Base-by-base conservation (phyloP, 2,888 invertebrate species). In the Axea sp. region DNA sequence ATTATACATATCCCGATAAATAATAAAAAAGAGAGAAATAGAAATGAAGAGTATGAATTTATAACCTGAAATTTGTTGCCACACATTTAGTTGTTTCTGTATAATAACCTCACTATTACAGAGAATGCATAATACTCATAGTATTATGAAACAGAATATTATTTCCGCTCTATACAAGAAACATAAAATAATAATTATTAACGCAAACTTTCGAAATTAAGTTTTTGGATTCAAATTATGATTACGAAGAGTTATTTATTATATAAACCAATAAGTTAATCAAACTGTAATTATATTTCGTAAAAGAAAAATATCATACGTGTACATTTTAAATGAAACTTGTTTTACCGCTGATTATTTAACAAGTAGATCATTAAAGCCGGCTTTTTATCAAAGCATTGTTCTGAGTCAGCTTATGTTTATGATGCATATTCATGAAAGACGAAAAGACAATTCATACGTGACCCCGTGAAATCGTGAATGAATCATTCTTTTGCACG, bases 111-210 rank as follows among this genome's bases (percentile, higher is more conserved):
- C 47, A 45, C 47, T 68, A 57, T 75, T 77, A 73, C 31, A 60
- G 60, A 60, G 24, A 45, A 69, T n/a, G n/a, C n/a, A n/a, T n/a
- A n/a, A n/a, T n/a, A n/a, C 49, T 43, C 45, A 51, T 37, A 60
- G 35, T 45, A 62, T 65, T 65, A 73, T 51, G 75, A 75, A 76
- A 75, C 72, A 62, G 72, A 72, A 69, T 71, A 67, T 76, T 76
- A 76, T 71, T 69, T 60, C 51, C 33, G 39, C n/a, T n/a, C n/a
- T n/a, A n/a, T n/a, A n/a, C n/a, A n/a, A n/a, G n/a, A n/a, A n/a
- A n/a, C n/a, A n/a, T n/a, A n/a, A n/a, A n/a, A n/a, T n/a, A n/a
- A n/a, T n/a, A n/a, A n/a, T n/a, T n/a, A n/a, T n/a, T n/a, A n/a
- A n/a, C n/a, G n/a, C n/a, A n/a, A n/a, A n/a, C n/a, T n/a, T n/a